Percentiles rank a stretch among this genome's conserved stretches.
Evolutionary conservation across 1,140 invertebrate species (phyloP).

Genomic region (Solenopsis fugax): DNA sequence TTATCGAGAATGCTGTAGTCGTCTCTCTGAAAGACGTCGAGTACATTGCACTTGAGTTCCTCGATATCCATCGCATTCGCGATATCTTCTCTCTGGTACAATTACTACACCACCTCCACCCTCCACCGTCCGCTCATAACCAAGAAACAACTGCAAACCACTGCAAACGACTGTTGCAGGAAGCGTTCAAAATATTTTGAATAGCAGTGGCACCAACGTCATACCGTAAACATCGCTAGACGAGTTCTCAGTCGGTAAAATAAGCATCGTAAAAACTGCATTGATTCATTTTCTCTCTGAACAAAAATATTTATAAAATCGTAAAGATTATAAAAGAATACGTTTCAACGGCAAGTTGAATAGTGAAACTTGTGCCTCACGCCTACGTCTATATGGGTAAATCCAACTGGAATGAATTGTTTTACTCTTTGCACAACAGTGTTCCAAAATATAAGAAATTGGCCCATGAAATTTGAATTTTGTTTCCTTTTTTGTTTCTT

Average conservation of each 20-base stretch:
- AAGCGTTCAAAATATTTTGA: slow-evolving; percentile 2
- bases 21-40: slow-evolving; percentile 53
- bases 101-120: too few species aligned
- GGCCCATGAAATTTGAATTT: too few species aligned
- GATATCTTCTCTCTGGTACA: too few species aligned
- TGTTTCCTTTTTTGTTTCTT: background rate
- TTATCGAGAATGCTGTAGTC: slow-evolving; percentile 51
- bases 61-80: slow-evolving; percentile 28
- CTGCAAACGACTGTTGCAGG: background rate
- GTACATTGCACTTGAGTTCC: slow-evolving; percentile 44
- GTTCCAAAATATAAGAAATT: too few species aligned
- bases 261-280: background rate
- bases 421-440: too few species aligned
- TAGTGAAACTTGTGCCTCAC: too few species aligned
- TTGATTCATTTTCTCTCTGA: too few species aligned
- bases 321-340: background rate
- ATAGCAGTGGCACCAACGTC: slow-evolving; percentile 12
- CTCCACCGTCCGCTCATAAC: too few species aligned
- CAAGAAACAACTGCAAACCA: too few species aligned
- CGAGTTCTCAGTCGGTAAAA: slow-evolving; percentile 4
- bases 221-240: background rate
- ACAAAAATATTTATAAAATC: background rate
- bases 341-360: background rate
- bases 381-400: too few species aligned
- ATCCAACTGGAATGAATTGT: too few species aligned